Base-by-base conservation (phyloP, 2,797 vertebrate species). In the Arnoldichthys spilopterus region DNA sequence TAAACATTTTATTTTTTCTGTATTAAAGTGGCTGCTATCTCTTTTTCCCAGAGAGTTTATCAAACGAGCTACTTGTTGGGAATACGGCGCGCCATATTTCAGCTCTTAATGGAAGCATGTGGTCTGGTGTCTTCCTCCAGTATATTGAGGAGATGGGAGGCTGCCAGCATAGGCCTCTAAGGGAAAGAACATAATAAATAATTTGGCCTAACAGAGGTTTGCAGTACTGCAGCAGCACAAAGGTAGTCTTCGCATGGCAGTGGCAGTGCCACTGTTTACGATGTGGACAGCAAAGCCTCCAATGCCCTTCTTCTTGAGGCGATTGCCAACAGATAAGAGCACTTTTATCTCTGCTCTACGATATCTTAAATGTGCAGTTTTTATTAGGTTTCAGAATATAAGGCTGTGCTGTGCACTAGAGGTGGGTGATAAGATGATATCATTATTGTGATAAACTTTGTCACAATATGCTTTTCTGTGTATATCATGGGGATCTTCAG, bases 1-100 rank as follows among this genome's bases (percentile, higher is more conserved):
- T 94, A 95, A 94, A 94, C 91, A 88, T 93, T 93, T 94, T 91
- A 91, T 91, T 93, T 91, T 92, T 93, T 91, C 87, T 78, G 82
- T 84, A 83, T 68, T 71, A 74, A 77, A 76, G 20, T 64, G 51
- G 59, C 30, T 71, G 40, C n/a, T 66, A 45, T 72, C 61, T 84
- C n/a, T 45, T 72, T 71, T 66, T 11, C 53, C 37, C 53, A 28
- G 22, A 47, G 45, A 4, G 28, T 54, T 73, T 66, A 72, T 56
- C 28, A 64, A 78, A 66, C 40, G 34, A 79, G 56, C 56, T 66
- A 4, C 68, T 75, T 71, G 20, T 78, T 47, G 26, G 34, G 61
- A 79, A 79, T 43, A 15, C 6, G 53, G 28, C 22, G 47, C 13
- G 18, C 62, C 47, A 45, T 70, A 40, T 49, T 75, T 70, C 43